These are phyloP conservation scores for Canis aureus DNA, from an alignment of 2,113 vertebrate species.

Conservation along the genomic window DNA sequence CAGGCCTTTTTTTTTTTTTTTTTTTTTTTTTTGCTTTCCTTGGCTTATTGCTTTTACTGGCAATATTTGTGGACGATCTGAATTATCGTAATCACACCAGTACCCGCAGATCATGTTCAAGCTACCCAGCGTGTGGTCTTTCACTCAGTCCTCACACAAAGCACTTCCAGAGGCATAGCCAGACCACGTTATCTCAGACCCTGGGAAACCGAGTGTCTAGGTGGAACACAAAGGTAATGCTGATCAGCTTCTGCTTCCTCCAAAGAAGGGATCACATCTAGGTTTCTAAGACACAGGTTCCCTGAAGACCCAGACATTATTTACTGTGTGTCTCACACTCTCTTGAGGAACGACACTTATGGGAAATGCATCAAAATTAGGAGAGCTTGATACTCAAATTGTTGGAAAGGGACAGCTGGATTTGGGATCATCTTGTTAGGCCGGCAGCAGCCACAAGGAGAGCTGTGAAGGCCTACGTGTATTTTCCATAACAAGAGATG, in stretches of 20 bases:
- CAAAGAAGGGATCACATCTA: not conserved
- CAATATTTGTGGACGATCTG: not conserved
- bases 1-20: too few species aligned
- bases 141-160: not conserved
- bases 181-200: not conserved
- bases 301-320: not conserved
- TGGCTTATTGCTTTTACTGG: not conserved
- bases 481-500: not conserved
- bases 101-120: not conserved
- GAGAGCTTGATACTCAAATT: not conserved
- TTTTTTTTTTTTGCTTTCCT: too few species aligned
- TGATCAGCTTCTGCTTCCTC: not conserved
- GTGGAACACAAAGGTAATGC: not conserved
- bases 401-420: not conserved
- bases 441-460: not conserved
- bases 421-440: not conserved
- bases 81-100: slow-evolving; percentile 32
- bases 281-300: not conserved
- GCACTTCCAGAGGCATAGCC: not conserved
- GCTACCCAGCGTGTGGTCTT: not conserved
- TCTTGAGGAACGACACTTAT: not conserved
- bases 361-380: slow-evolving; percentile 23
- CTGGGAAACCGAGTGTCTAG: not conserved
- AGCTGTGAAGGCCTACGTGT: not conserved
- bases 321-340: slow-evolving; percentile 21